Evolutionary conservation across 2,797 vertebrate genomes (phyloP), one percentile per base, ranked within the genome.

Genomic region (Coilia nasus): DNA sequence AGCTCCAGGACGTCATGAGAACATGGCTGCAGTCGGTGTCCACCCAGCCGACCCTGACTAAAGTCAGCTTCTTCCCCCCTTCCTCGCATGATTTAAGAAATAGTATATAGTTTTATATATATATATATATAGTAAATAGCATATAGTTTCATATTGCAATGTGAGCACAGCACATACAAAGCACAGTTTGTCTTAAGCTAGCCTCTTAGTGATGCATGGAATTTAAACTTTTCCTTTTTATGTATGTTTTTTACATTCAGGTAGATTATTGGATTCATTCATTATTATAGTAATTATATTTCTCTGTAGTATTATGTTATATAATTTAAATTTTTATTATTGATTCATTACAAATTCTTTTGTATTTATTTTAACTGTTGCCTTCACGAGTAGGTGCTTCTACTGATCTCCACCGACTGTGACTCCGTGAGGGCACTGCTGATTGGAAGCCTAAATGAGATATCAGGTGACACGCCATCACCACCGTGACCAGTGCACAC

Each of bases 401-500:
- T 99, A 89, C 94, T 99, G 84, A 92, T 93, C 86, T 95, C 96
- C 87, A 93, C 92, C 56, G 94, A 96, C 81, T 94, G 91, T 46
- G 93, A 96, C 41, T 86, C 83, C 87, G 92, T 92, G 90, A 96
- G 93, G 88, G 88, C 88, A 87, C 82, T 60, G n/a, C 90, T 99
- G 3, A 85, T 95, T 89, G 88, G 92, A 84, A 88, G 85, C 47
- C 92, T 98, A 88, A 94, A 84, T 83, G 91, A 90, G 87, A 91
- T 95, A 84, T 89, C 94, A 84, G 97, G 98, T 99, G 94, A 94
- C 91, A 25, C 64, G 50, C 14, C 14, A 23, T 15, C 31, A 31
- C 15, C 64, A 17, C 64, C 25, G 17, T 28, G 60, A 75, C 67
- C 15, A 75, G 31, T 19, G 12, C 23, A 17, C 31, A 46, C n/a